Base-by-base conservation (phyloP, 2,888 invertebrate genomes). In the Parasteatoda lunata region DNA sequence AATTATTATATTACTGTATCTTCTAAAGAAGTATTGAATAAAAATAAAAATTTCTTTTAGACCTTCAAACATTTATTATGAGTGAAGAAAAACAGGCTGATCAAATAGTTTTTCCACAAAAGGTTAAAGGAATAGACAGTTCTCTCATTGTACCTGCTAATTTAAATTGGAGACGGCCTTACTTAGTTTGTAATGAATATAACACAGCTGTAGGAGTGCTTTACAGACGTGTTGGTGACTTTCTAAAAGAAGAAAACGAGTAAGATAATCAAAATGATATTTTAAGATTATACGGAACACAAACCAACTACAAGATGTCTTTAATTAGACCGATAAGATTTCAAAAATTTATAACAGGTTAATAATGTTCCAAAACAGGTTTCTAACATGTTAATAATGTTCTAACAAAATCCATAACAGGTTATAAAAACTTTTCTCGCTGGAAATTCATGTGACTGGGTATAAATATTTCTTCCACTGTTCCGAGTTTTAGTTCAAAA, bases 141-240 rank as follows among this genome's bases (percentile, higher is more conserved):
- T 81, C 66, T 30, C 49, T 86, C 9, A 71, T 13, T 11, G n/a
- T 86, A n/a, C 81, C 81, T n/a, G 15, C 76, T 11, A 48, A 86
- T 72, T 52, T 86, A 30, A 47, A 54, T 3, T 30, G 71, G 30
- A 52, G 71, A 5, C 52, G 2, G 13, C 59, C 70, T 48, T 77
- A 15, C 45, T 81, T 77, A 9, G 66, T 77, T 7, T 86, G 86
- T 51, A 68, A 49, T 59, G 70, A 54, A 48, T 81, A 77, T 7
- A 81, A 77, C 8, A 71, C 86, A n/a, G 86, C 86, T 47, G 80
- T 81, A 59, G 86, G 86, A 9, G 77, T 86, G 3, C 51, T 86
- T 15, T 86, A 86, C 59, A 86, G 77, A 4, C 80, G 77, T 5
- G 81, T 86, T n/a, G 86, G 86, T 30, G 86, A 80, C 68, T 86